These are phyloP conservation scores for Pachycephala philippinensis DNA, from an alignment of 2,113 vertebrate species.

Conservation along the genomic window DNA sequence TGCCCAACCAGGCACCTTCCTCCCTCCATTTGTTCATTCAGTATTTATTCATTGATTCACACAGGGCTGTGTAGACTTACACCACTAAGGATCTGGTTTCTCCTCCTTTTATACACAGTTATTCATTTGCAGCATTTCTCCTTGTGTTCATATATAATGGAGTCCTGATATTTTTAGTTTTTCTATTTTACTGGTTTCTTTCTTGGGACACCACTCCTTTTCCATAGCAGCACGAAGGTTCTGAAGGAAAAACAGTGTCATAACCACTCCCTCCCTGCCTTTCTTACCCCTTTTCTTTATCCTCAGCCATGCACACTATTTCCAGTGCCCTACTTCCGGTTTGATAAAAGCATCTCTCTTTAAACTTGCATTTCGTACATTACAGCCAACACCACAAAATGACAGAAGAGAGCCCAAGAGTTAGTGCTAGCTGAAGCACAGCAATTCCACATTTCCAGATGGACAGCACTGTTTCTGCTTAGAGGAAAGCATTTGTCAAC, in stretches of 20 bases:
- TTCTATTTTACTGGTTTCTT: not conserved
- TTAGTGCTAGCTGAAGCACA: not conserved
- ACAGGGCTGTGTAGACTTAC: not conserved
- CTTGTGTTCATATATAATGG: not conserved
- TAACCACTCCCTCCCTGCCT: not conserved
- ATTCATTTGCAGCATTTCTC: not conserved
- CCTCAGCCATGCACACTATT: not conserved
- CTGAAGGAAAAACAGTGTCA: not conserved
- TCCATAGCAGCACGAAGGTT: not conserved
- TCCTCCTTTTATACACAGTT: not conserved
- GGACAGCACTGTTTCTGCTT: not conserved
- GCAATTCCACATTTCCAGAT: not conserved
- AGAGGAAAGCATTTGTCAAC: conserved; percentile 22
- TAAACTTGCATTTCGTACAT: not conserved
- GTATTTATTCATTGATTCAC: not conserved
- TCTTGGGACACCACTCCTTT: not conserved
- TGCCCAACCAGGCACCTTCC: not conserved
- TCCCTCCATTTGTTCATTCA: not conserved
- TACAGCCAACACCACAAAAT: not conserved
- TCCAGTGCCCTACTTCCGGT: not conserved
- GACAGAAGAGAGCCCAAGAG: not conserved
- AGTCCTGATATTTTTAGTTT: not conserved
- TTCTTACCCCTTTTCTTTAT: not conserved
- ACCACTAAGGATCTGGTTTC: not conserved
- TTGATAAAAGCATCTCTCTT: not conserved